Evolutionary conservation across 2,113 vertebrate genomes (phyloP).

Genomic region (Dendrocopos noguchii): DNA sequence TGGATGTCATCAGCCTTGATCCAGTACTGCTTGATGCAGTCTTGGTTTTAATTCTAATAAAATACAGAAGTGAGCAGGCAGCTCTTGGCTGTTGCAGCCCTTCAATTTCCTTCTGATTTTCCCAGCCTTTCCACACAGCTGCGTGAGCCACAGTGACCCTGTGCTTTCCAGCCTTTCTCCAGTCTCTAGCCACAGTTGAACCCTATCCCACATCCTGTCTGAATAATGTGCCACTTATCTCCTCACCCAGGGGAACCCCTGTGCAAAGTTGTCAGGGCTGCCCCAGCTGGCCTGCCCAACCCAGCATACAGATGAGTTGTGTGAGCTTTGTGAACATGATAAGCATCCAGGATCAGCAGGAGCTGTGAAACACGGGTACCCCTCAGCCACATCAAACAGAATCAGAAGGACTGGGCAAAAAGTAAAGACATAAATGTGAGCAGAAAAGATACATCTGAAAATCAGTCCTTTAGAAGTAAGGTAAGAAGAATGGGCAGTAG

Average conservation of each 20-base stretch:
- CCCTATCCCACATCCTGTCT: not conserved
- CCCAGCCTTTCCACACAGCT: fast-evolving
- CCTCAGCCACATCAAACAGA: not conserved
- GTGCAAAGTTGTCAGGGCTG: not conserved
- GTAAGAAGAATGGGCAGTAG: not conserved
- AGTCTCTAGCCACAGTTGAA: not conserved
- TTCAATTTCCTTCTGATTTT: not conserved
- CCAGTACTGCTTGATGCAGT: not conserved
- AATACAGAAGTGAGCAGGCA: not conserved
- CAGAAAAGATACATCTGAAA: not conserved
- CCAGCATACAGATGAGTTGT: not conserved
- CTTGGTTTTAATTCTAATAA: not conserved
- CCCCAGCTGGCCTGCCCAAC: not conserved
- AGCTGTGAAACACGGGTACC: not conserved
- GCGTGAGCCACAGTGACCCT: not conserved
- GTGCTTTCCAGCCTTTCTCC: not conserved
- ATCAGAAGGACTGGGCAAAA: not conserved
- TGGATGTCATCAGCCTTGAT: not conserved
- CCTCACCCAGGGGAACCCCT: not conserved
- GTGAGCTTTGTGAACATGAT: not conserved
- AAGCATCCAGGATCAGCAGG: not conserved
- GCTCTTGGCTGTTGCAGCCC: not conserved
- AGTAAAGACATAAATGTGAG: not conserved
- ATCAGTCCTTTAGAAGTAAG: not conserved
- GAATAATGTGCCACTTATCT: not conserved